Evolutionary conservation across 1,140 invertebrate species (phyloP), one percentile per base, ranked within the genome.

Genomic region (Tetramorium alpestre): DNA sequence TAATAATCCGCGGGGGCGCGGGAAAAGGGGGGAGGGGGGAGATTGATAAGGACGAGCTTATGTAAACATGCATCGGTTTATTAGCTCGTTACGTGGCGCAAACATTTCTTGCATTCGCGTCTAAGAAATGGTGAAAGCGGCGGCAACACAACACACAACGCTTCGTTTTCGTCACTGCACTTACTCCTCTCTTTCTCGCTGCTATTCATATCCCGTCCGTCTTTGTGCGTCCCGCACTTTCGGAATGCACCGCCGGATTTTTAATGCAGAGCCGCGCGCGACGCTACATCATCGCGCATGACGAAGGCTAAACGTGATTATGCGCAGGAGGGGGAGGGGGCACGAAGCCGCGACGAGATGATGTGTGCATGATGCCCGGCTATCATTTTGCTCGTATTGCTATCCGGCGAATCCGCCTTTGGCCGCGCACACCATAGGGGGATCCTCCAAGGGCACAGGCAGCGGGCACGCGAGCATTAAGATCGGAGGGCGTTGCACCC

Each of bases 401-500:
- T 58, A 38, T 64, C 41, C 33, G n/a, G 28, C 33, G 47, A 58
- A 85, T 80, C 54, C 85, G 58, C 67, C 38, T 87, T 73, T 67
- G 70, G 70, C n/a, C 18, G 2, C 33, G 10, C 64, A 8, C 11
- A 47, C 62, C 41, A 38, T 28, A 51, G 70, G 58, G 38, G 75
- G 69, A 84, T 81, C 11, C 65, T 85, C 86, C 88, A 90, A 90
- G 89, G 89, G 87, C 89, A 75, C 80, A 56, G 58, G 60, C 78
- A 18, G 25, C 73, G 18, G 44, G 38, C 47, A 11, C 69, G 75
- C 62, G 70, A 78, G 44, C 58, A 75, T 85, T 87, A 85, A 64
- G 81, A 87, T 65, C 44, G n/a, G 44, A 80, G 89, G 89, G 44
- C 89, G 56, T 85, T 88, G 89, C 88, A 90, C 89, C 38, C 47